Evolutionary conservation across 2,888 invertebrate genomes (phyloP), one percentile per base, ranked within the genome.

Genomic region (Oxytorus armatus): DNA sequence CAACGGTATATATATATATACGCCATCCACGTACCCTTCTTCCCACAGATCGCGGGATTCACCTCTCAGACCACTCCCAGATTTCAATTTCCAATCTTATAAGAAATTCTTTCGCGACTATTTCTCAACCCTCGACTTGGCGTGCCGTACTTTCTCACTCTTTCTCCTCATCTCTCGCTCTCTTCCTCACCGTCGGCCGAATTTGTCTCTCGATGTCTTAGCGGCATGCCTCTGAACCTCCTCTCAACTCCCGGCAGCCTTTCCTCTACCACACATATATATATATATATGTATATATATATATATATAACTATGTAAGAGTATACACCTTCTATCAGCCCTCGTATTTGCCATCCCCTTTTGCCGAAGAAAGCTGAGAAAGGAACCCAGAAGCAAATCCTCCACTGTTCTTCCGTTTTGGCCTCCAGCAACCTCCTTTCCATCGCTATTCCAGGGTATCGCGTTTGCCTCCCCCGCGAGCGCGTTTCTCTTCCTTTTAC

Each of bases 31-130:
- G n/a, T 57, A 29, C 29, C 65, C 69, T 49, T 53, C 59, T 51
- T 36, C 44, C 73, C 57, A 49, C 33, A 53, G 65, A 39, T 44
- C 49, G 63, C 59, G 70, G 68, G 73, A 77, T 80, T 74, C 80
- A 44, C 81, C 81, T 75, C 70, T 79, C 63, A 39, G 4, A 74
- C 73, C 73, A 81, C 82, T 82, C 72, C 77, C 83, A 83, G 83
- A 84, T 83, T 85, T 88, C 87, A 89, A 89, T 89, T 88, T 86
- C 86, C 86, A 86, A 88, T 88, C 87, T 89, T 88, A 89, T 89
- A 89, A 88, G 88, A 88, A 88, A 89, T 89, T 89, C 88, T 84
- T 85, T 85, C 79, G 79, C 82, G 85, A 85, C 85, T 85, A 85
- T 86, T 85, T 84, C 81, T 85, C 85, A 85, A 84, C 79, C 55